Evolutionary conservation across 2,888 invertebrate species (phyloP).

Genomic region (Thymelicus sylvestris): DNA sequence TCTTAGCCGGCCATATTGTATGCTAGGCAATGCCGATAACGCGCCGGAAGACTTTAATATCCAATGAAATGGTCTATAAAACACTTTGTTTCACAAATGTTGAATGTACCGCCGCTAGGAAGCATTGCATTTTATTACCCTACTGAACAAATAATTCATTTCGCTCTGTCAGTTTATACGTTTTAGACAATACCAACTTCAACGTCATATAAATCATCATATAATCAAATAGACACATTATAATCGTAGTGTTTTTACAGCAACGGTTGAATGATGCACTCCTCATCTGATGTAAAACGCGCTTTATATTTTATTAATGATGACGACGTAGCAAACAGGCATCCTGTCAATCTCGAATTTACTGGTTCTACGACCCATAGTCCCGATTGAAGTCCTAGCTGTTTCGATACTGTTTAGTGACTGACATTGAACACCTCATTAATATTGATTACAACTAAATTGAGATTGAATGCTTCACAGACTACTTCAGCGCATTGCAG

Average conservation of each 20-base stretch:
- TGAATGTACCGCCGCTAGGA: slow-evolving; percentile 32
- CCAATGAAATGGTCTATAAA: slow-evolving; percentile 38
- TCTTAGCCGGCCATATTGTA: slow-evolving; percentile 57
- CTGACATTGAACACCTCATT: no score
- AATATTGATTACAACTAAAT: no score
- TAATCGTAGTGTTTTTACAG: no score
- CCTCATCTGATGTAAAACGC: not conserved
- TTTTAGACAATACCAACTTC: not conserved
- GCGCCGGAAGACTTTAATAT: slow-evolving; percentile 38
- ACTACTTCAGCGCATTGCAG: not conserved
- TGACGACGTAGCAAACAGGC: not conserved
- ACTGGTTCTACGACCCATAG: not conserved
- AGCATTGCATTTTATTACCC: slow-evolving; percentile 29
- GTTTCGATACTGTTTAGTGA: no score
- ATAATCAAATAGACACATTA: no score
- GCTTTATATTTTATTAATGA: not conserved
- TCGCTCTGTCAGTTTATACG: slow-evolving; percentile 4
- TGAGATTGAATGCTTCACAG: not conserved
- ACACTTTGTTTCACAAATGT: slow-evolving; percentile 37
- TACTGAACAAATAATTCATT: slow-evolving; percentile 28
- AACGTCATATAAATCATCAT: not conserved
- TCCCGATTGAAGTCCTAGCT: no score
- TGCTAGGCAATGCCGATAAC: slow-evolving; percentile 51
- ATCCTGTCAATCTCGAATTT: not conserved
- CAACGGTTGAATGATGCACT: no score